These are phyloP conservation scores for Nymphalis io DNA, from an alignment of 1,140 invertebrate species.

Conservation along the genomic window DNA sequence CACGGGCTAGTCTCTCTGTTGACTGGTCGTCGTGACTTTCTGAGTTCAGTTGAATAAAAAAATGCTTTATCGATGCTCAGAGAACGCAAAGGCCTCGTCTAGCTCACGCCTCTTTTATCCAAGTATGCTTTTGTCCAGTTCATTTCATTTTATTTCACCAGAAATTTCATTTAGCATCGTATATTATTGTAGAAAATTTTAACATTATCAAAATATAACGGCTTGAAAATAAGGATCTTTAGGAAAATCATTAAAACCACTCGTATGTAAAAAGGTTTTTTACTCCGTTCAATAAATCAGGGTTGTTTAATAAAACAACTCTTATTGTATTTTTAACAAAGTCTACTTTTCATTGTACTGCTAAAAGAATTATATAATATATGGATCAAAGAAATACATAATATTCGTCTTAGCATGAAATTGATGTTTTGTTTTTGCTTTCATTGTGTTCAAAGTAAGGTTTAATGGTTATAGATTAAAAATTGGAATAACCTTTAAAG, in stretches of 20 bases:
- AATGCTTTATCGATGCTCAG: too few species aligned
- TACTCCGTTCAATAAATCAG: slow-evolving; percentile 11
- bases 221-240: slow-evolving; percentile 42
- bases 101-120: too few species aligned
- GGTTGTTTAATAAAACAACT: neutral
- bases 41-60: too few species aligned
- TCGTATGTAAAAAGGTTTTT: slow-evolving; percentile 47
- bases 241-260: slow-evolving; percentile 41
- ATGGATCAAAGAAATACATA: neutral
- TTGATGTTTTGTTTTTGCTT: neutral
- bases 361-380: neutral
- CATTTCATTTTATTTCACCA: too few species aligned
- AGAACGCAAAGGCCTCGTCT: too few species aligned
- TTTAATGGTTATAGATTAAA: neutral
- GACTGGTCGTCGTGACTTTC: too few species aligned
- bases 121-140: too few species aligned
- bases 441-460: neutral
- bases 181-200: slow-evolving; percentile 39
- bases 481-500: neutral
- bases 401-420: neutral
- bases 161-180: too few species aligned
- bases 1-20: too few species aligned
- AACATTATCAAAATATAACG: slow-evolving; percentile 48
- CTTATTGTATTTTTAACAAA: neutral
- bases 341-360: neutral